Base-by-base conservation (phyloP, 2,113 vertebrate species). In the Osmerus eperlanus region DNA sequence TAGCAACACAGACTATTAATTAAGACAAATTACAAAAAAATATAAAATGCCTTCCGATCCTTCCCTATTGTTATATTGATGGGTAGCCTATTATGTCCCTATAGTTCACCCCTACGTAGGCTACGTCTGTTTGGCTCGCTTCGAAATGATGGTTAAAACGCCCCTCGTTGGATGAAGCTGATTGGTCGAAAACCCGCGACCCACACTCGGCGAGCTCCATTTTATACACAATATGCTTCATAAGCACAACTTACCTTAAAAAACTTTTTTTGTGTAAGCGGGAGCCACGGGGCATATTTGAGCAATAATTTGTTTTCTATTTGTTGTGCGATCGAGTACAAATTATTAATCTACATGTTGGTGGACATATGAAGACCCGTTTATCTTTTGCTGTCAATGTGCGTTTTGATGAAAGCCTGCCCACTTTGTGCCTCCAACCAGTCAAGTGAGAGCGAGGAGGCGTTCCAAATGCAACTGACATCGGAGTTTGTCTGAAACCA, bases 101-200 rank as follows among this genome's bases (percentile, higher is more conserved):
- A 11, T 47, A 36, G 41, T 47, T 11, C 41, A 47, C 9, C 9
- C 41, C 8, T 47, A 47, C 7, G 4, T 5, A 36, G 4, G 25
- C 25, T 28, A 28, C 25, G 32, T 7, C 32, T 7, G 41, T 47
- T 47, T 11, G 41, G 7, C 41, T 47, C 41, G 41, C 41, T 47
- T 64, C 4, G 14, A 15, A 16, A 32, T 64, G 28, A 16, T 15
- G 15, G 9, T n/a, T 13, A 65, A 18, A 62, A 68, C 65, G 72
- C 51, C 73, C 67, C 67, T 55, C 16, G 36, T 19, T 55, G 16
- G 28, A 4, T 53, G 28, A 60, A 54, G 59, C 67, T 69, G 67
- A 75, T 75, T 75, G 73, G 73, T 53, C 5, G 51, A 47, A 11
- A 14, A 14, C 2, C 12, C 60, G 25, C 25, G 60, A 62, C 21